phyloP scores from a whole-genome alignment of 2,113 vertebrate species.

The Neofelis nebulosa region DNA sequence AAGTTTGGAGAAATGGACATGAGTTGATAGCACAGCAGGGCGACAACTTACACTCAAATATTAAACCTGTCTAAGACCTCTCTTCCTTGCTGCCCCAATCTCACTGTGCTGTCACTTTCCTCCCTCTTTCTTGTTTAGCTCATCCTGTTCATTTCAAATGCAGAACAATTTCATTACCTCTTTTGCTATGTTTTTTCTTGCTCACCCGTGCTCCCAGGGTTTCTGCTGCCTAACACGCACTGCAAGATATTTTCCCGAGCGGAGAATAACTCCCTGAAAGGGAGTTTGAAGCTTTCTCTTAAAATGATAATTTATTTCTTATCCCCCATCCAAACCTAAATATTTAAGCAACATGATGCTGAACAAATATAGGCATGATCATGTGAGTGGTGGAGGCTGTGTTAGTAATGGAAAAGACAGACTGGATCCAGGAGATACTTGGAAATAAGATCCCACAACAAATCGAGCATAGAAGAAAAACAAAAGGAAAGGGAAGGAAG shows the following conservation, averaged over 20 bases:
- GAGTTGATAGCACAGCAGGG: neutral
- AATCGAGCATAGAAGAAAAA: neutral
- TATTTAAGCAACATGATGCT: constrained; percentile 27
- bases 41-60: neutral
- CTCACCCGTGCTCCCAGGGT: neutral
- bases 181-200: neutral
- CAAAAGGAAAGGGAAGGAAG: neutral
- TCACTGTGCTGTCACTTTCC: neutral
- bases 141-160: neutral
- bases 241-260: neutral
- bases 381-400: neutral
- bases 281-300: neutral
- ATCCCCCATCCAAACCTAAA: neutral
- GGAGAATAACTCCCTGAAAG: neutral
- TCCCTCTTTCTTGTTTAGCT: neutral
- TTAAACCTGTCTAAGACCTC: neutral
- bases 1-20: neutral
- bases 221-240: neutral
- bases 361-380: neutral
- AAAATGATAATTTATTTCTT: neutral
- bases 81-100: neutral
- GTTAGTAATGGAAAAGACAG: neutral
- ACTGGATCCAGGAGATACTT: neutral
- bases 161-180: neutral
- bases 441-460: neutral